phyloP scores from a whole-genome alignment of 2,888 invertebrate genomes.

The Tachina lurida region DNA sequence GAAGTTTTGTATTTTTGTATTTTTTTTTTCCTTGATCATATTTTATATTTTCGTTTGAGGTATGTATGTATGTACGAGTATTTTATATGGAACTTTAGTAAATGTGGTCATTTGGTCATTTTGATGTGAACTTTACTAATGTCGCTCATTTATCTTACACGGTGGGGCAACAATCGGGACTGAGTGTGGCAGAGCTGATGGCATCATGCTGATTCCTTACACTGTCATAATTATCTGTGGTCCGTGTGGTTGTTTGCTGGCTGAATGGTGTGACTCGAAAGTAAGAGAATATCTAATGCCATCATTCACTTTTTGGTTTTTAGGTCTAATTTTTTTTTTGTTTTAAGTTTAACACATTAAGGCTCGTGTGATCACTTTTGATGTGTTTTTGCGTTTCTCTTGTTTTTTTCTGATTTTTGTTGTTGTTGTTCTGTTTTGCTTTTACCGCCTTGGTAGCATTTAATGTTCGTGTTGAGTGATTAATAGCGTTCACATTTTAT shows the following conservation, averaged over 20 bases:
- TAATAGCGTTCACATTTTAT: conserved; percentile 78
- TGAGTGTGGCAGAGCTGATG: conserved; percentile 53
- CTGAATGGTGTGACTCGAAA: conserved; percentile 49
- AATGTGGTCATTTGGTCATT: conserved; percentile 64
- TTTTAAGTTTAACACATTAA: conserved; percentile 55
- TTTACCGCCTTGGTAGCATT: conserved; percentile 74
- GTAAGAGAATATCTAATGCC: conserved; percentile 64
- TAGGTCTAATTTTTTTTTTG: conserved; percentile 17
- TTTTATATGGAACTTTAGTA: conserved; percentile 33
- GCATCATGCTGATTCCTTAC: conserved; percentile 78
- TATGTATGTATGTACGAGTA: not conserved
- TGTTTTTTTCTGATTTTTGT: not conserved
- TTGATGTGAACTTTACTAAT: conserved; percentile 71
- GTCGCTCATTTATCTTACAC: conserved; percentile 70
- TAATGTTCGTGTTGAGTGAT: conserved; percentile 82
- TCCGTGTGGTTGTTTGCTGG: conserved; percentile 44
- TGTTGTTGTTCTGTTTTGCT: conserved; percentile 50
- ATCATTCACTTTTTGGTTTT: conserved; percentile 61
- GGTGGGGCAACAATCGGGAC: conserved; percentile 47
- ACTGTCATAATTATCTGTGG: conserved; percentile 80
- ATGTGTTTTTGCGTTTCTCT: conserved; percentile 12
- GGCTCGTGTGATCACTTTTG: conserved; percentile 68
- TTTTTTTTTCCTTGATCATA: conserved; percentile 19
- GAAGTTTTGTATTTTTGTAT: conserved; percentile 31
- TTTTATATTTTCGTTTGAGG: conserved; percentile 41